phyloP scores from a whole-genome alignment of 2,113 vertebrate species.

The Pollimyrus isidori region DNA sequence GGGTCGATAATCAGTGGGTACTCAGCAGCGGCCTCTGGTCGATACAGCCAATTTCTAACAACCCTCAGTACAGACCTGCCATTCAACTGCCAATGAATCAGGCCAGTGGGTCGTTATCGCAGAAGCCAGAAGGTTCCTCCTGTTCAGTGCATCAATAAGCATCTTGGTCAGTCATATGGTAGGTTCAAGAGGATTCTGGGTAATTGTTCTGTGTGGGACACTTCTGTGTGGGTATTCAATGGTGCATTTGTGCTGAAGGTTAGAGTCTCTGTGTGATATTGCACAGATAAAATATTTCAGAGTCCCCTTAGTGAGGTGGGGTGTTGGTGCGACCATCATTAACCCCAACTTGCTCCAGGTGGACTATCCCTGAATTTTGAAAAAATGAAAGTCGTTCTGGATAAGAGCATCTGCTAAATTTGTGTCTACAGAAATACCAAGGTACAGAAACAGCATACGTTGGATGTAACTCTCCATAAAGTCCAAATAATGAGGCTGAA shows the following conservation, averaged over 20 bases:
- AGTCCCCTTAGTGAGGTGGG: background rate
- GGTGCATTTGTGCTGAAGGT: background rate
- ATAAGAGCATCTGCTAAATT: too few species aligned
- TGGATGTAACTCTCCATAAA: background rate
- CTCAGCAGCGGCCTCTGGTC: background rate
- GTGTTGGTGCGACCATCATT: too few species aligned
- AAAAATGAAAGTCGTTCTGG: too few species aligned
- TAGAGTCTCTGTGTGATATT: background rate
- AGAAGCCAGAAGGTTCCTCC: background rate
- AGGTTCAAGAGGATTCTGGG: background rate
- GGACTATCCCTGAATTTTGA: too few species aligned
- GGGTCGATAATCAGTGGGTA: background rate
- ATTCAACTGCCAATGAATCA: background rate
- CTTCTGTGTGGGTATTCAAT: slow-evolving; percentile 2
- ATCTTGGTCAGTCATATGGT: background rate
- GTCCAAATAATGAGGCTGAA: background rate
- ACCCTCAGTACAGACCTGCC: background rate
- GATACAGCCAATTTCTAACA: background rate
- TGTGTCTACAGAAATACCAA: background rate
- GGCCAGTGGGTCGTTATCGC: background rate
- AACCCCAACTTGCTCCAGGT: too few species aligned
- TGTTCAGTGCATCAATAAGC: slow-evolving; percentile 1
- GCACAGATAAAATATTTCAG: background rate
- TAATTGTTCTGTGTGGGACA: background rate
- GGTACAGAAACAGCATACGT: background rate